Evolutionary conservation across 2,888 invertebrate species (phyloP), one percentile per base, ranked within the genome.

Genomic region (Ditula angustiorana): DNA sequence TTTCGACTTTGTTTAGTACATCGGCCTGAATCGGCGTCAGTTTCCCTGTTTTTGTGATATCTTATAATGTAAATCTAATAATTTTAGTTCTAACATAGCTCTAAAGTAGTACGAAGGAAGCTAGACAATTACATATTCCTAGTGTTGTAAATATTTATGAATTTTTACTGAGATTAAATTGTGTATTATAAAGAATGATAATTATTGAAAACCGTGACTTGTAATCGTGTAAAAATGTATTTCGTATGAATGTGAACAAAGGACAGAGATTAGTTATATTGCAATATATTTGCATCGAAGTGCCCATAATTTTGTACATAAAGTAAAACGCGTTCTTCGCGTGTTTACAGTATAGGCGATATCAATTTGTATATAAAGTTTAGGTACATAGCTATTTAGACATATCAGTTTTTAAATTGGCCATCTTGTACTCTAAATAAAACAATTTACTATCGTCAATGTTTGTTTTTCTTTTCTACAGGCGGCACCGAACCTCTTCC

Each of bases 231-330:
- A 55, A 61, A 66, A 59, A 56, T 60, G 55, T 60, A 61, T 67
- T 57, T 67, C 60, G 56, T 61, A 58, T 68, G 46, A 53, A 59
- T 59, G 64, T 35, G 70, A 71, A 72, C 69, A 72, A 72, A 72
- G 23, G 57, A 56, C 68, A 69, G 67, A 56, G 49, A 67, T 70
- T 66, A 67, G 55, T 58, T 69, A 69, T 66, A 74, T 74, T 79
- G 87, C 85, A 81, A 81, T 76, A 66, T 68, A 69, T 83, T 85
- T 80, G 86, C 83, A 81, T 74, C 72, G 76, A 86, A 81, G 91
- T 85, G 86, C 81, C 85, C 87, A 85, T 81, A 83, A 74, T 69
- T 62, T 68, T 77, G 73, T 76, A 74, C 35, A 75, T 72, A 75
- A 63, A 57, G 61, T 71, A 50, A 64, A 23, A 72, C 69, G 70